Percentiles rank a stretch among this genome's conserved stretches.
Conservation (phyloP, 2,113 vertebrate species). For the Hypanus sabinus region DNA sequence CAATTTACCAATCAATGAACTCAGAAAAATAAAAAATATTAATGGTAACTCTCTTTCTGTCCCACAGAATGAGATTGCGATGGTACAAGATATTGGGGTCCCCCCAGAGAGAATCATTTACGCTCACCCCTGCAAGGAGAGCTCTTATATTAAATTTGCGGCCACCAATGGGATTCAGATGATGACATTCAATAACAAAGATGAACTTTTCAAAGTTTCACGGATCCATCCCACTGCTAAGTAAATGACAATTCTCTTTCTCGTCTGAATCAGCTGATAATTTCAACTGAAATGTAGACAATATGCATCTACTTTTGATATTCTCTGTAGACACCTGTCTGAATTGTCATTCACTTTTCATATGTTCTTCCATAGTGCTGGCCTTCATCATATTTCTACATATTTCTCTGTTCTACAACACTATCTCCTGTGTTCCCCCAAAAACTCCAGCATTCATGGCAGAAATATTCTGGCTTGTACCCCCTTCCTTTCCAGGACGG, state of each 20-base stretch:
- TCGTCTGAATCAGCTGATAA: neutral
- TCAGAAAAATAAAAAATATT: neutral
- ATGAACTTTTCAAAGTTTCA: conserved; percentile 64
- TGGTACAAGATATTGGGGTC: conserved; percentile 53
- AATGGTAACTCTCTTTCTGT: neutral
- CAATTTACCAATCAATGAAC: neutral
- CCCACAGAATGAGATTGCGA: conserved; percentile 19
- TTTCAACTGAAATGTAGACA: neutral
- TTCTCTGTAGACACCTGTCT: neutral
- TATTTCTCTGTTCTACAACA: no score
- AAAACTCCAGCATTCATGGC: no score
- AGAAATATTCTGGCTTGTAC: no score
- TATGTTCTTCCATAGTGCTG: no score
- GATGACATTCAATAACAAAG: conserved; percentile 65
- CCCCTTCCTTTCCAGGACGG: no score
- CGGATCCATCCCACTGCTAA: conserved; percentile 59
- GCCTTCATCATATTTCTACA: no score
- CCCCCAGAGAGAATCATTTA: conserved; percentile 59
- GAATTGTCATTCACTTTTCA: neutral
- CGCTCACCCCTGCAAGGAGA: conserved; percentile 64
- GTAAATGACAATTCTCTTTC: conserved; percentile 42
- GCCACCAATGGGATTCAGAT: conserved; percentile 52
- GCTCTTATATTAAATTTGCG: conserved; percentile 58
- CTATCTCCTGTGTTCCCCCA: no score
- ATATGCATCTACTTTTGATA: neutral